Percentiles rank a stretch among this genome's conserved stretches.
These are phyloP conservation scores for Rhodinocichla rosea DNA, from an alignment of 2,113 vertebrate genomes.

Conservation along the genomic window DNA sequence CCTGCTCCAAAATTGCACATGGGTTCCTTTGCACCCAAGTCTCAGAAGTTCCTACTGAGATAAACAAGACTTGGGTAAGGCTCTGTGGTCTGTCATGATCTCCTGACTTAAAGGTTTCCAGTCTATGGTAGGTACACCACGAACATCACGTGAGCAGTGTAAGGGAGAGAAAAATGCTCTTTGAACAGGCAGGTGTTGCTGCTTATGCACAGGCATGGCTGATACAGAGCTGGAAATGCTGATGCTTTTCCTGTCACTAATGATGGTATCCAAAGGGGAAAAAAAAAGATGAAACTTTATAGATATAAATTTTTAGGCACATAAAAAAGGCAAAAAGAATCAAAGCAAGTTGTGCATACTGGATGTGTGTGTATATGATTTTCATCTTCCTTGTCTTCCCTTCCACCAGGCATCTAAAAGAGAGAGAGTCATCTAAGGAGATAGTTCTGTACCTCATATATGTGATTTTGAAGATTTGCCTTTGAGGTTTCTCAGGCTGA, in stretches of 20 bases:
- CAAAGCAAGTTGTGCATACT: not conserved
- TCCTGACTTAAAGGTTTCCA: not conserved
- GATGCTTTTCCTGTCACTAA: not conserved
- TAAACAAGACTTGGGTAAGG: not conserved
- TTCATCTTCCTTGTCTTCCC: not conserved
- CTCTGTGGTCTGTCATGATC: not conserved
- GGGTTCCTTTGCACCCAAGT: not conserved
- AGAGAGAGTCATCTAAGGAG: not conserved
- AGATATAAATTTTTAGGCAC: not conserved
- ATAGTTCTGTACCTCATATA: not conserved
- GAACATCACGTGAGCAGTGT: not conserved
- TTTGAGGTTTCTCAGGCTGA: not conserved
- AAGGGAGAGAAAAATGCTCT: not conserved
- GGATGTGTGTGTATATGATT: not conserved
- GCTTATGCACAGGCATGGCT: not conserved
- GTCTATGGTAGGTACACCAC: not conserved
- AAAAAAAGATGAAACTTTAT: not conserved
- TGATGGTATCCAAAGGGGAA: not conserved
- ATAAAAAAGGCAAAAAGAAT: not conserved
- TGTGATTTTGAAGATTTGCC: not conserved
- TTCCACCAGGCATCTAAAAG: not conserved
- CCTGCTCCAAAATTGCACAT: not conserved
- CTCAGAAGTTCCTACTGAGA: not conserved
- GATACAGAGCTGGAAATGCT: not conserved
- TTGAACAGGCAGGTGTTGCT: not conserved